Conservation (phyloP, 2,888 invertebrate species). For the Agrilus biguttatus region DNA sequence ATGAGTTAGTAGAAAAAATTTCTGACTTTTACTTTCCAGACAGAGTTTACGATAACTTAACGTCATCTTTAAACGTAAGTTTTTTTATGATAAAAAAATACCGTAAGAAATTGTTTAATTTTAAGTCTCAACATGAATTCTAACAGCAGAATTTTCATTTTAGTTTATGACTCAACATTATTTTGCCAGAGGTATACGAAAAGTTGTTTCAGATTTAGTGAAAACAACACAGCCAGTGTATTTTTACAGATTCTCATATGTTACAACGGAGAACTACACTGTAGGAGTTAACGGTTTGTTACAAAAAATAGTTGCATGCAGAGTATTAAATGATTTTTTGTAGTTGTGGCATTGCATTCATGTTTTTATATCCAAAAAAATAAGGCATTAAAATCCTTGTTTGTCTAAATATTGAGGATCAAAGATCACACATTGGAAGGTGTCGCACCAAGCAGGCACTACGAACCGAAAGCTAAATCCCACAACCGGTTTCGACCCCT, state of each 20-base stretch:
- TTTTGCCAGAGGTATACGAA: neutral
- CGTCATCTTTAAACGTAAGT: constrained; percentile 4
- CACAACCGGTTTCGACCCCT: too few relatives aligned
- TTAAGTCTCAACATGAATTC: too few relatives aligned
- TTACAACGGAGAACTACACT: neutral
- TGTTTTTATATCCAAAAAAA: too few relatives aligned
- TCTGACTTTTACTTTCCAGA: neutral
- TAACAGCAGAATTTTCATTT: neutral
- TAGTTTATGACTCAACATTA: constrained; percentile 4
- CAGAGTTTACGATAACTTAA: neutral
- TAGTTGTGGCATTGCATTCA: too few relatives aligned
- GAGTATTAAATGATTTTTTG: neutral
- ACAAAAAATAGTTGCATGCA: neutral
- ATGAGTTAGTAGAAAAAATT: neutral
- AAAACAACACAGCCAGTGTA: neutral
- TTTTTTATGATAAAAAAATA: too few relatives aligned
- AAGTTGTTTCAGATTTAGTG: neutral
- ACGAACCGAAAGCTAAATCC: too few relatives aligned
- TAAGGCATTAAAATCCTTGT: too few relatives aligned
- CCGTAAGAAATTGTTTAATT: too few relatives aligned
- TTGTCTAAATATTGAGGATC: too few relatives aligned
- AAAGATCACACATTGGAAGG: too few relatives aligned
- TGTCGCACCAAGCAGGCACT: too few relatives aligned
- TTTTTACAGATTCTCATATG: constrained; percentile 2
- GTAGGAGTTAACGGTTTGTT: neutral